Evolutionary conservation across 2,113 vertebrate genomes (phyloP), one percentile per base, ranked within the genome.

Genomic region (Platichthys stellatus): DNA sequence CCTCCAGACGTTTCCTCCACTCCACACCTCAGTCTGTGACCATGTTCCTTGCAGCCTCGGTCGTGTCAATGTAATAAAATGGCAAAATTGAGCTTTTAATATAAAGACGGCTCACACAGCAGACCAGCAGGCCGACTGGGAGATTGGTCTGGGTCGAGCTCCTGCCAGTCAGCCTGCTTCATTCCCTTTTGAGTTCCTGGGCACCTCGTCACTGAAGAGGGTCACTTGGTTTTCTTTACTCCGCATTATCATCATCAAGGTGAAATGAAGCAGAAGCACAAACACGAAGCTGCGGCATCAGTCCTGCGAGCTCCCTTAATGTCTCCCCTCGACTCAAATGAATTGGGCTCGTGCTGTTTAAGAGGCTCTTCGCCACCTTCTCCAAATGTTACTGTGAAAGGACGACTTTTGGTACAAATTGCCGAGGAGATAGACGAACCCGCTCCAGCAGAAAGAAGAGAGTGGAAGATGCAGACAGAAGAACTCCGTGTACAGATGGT

Each of bases 301-400:
- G 18, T 51, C 15, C 47, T 17, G 15, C 15, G 18, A 18, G 47
- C 47, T 51, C 7, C 18, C 47, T 18, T 18, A 2, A 17, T 18
- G 47, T 17, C 47, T 18, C 17, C 47, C 18, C 47, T 51, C 66
- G 26, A 6, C 47, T 51, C 66, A 35, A 38, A 64, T 65, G 45
- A 81, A 78, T 72, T 79, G 63, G 62, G 17, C 35, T 58, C 53
- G 11, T 28, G 80, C 65, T 82, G 73, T 68, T 84, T 80, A 71
- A 85, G 77, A 23, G 17, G 54, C 56, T 20, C 72, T 18, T 18
- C 28, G 63, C 57, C 65, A 38, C 14, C 57, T 68, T 31, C 58
- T 65, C 59, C n/a, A 59, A 68, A 70, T 40, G 18, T 21, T 31
- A 15, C 38, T 72, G 21, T 60, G 24, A 28, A 43, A 69, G 60